Evolutionary conservation across 2,113 vertebrate species (phyloP).

Genomic region (Caranx ignobilis): DNA sequence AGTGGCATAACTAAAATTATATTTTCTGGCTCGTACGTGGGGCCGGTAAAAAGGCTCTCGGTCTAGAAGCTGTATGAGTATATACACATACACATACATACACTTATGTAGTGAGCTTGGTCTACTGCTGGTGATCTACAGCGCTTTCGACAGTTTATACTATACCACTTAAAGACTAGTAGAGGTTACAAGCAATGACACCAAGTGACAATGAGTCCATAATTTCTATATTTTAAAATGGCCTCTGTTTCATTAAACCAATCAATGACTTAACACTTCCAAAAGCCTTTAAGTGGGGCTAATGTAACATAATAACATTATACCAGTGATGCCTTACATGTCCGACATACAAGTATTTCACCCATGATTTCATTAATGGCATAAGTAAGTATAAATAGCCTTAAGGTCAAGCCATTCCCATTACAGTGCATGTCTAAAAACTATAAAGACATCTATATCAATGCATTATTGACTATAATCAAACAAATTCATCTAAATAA

Average conservation of each 20-base stretch:
- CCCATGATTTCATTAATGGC: background rate
- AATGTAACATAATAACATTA: background rate
- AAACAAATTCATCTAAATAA: background rate
- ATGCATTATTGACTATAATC: background rate
- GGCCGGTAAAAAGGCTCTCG: background rate
- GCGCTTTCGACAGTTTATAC: background rate
- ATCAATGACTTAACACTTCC: background rate
- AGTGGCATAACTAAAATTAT: slow-evolving; percentile 23
- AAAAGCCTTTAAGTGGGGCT: background rate
- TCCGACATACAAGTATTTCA: slow-evolving; percentile 3
- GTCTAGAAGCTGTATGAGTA: background rate
- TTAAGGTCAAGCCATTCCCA: slow-evolving; percentile 4
- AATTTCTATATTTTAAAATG: background rate
- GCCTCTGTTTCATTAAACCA: background rate
- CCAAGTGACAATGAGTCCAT: background rate
- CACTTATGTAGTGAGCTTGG: background rate
- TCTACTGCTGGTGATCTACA: background rate
- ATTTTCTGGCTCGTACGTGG: background rate
- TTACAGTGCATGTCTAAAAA: background rate
- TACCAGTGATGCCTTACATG: background rate
- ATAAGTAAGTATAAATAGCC: slow-evolving; percentile 15
- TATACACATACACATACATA: background rate
- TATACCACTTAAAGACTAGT: background rate
- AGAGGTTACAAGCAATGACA: background rate
- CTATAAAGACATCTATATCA: background rate